Conservation (phyloP, 2,113 vertebrate species). For the Hypomesus transpacificus region DNA sequence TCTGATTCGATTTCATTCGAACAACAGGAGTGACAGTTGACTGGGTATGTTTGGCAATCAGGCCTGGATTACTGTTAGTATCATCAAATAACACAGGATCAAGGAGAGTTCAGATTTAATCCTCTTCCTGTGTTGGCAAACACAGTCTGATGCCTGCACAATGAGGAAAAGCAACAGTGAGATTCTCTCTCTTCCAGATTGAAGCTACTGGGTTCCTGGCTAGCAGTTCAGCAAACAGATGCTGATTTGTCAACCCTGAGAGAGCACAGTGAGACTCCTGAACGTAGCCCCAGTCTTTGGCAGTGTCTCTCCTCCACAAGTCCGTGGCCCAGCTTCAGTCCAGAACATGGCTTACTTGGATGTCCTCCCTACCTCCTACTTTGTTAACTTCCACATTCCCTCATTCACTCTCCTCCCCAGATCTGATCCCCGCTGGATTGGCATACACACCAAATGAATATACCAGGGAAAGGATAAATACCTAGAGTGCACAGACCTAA, state of each 20-base stretch:
- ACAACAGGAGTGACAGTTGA: too few relatives aligned
- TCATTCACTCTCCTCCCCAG: too few relatives aligned
- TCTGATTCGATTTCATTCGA: too few relatives aligned
- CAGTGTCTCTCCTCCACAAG: constrained; percentile 34
- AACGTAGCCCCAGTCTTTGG: constrained; percentile 39
- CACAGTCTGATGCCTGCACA: constrained; percentile 21
- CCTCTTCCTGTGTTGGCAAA: constrained; percentile 27
- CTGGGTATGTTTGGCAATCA: too few relatives aligned
- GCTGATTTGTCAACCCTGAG: constrained; percentile 67
- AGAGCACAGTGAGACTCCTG: constrained; percentile 56
- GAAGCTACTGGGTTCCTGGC: constrained; percentile 52
- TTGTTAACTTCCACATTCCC: too few relatives aligned
- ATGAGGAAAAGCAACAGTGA: not conserved
- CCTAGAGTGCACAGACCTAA: too few relatives aligned
- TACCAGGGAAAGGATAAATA: too few relatives aligned
- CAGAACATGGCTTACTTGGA: too few relatives aligned
- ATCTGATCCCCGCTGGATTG: too few relatives aligned
- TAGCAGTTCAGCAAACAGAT: constrained; percentile 58
- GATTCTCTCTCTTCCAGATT: constrained; percentile 43
- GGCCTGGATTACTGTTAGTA: not conserved
- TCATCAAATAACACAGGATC: not conserved
- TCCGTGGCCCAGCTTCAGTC: constrained; percentile 12
- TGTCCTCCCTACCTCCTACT: too few relatives aligned
- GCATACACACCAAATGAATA: too few relatives aligned
- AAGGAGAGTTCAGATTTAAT: constrained; percentile 7